These are phyloP conservation scores for Nowickia ferox DNA, from an alignment of 2,888 invertebrate genomes.

Conservation along the genomic window DNA sequence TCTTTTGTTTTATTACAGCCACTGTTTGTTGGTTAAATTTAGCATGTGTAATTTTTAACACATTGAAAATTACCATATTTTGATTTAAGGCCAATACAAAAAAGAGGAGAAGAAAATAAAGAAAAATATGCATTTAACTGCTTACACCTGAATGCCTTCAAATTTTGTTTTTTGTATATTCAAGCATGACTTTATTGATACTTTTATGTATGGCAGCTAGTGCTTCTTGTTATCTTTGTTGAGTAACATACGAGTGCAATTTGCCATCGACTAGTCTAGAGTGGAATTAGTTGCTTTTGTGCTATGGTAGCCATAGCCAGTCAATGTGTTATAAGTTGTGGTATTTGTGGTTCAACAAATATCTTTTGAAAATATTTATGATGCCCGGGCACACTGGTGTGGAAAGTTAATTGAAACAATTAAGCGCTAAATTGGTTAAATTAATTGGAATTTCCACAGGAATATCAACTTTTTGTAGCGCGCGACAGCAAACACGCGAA, in stretches of 20 bases:
- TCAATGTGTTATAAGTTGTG: slow-evolving; percentile 67
- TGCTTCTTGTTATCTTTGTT: slow-evolving; percentile 33
- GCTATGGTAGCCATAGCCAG: neutral
- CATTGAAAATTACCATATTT: slow-evolving; percentile 69
- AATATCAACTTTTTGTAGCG: too few species aligned
- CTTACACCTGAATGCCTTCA: slow-evolving; percentile 44
- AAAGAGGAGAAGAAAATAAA: neutral
- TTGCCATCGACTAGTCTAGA: slow-evolving; percentile 25
- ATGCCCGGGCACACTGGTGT: slow-evolving; percentile 11
- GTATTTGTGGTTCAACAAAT: slow-evolving; percentile 53
- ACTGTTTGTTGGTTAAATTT: slow-evolving; percentile 35
- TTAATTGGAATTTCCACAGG: too few species aligned
- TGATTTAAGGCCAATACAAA: slow-evolving; percentile 67
- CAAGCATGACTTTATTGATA: slow-evolving; percentile 29
- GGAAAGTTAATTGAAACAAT: neutral
- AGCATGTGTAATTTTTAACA: slow-evolving; percentile 49
- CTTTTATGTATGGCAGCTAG: slow-evolving; percentile 7
- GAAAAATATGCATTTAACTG: slow-evolving; percentile 51
- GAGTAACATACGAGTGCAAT: slow-evolving; percentile 24
- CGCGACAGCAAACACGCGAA: too few species aligned
- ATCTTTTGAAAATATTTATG: slow-evolving; percentile 27
- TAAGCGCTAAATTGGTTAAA: too few species aligned
- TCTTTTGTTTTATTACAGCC: neutral
- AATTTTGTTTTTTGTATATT: neutral
- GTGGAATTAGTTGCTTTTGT: slow-evolving; percentile 35